Evolutionary conservation across 2,113 vertebrate genomes (phyloP).

Genomic region (Albula glossodonta): DNA sequence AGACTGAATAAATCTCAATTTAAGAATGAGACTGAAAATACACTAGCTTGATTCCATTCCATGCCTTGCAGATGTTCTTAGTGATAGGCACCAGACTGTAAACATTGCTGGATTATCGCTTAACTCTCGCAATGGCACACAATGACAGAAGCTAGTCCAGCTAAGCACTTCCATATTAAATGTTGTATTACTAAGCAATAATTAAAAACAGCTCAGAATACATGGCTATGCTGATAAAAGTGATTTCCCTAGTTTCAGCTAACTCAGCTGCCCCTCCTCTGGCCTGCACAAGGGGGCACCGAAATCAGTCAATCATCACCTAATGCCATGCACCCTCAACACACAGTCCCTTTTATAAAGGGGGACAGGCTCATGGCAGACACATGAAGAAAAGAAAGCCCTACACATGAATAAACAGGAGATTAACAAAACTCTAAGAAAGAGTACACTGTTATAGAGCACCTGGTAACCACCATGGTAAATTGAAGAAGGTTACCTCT

Average conservation of each 20-base stretch:
- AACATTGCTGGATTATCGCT: background rate
- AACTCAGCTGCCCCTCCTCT: constrained; percentile 44
- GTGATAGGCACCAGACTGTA: background rate
- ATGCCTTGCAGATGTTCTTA: background rate
- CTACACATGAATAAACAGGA: background rate
- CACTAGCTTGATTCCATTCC: background rate
- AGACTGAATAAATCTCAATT: background rate
- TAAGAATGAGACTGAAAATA: background rate
- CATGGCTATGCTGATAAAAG: background rate
- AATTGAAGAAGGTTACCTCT: constrained; percentile 20
- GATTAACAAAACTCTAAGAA: background rate
- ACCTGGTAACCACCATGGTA: constrained; percentile 30
- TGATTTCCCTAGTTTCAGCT: background rate
- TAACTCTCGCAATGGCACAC: background rate
- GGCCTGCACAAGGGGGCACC: constrained; percentile 54
- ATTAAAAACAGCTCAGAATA: background rate
- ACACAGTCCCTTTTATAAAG: background rate
- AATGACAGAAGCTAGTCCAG: background rate
- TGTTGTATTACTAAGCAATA: background rate
- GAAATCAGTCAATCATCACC: background rate
- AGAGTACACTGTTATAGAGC: constrained; percentile 12
- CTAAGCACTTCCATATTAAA: background rate
- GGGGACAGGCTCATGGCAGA: constrained; percentile 40
- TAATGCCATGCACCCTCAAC: background rate
- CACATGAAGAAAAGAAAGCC: constrained; percentile 8